A percentile compares a stretch with the other conserved stretches of the same genome.
These are phyloP conservation scores for Drosophila ambigua DNA, from an alignment of 1,140 invertebrate genomes.

Conservation along the genomic window DNA sequence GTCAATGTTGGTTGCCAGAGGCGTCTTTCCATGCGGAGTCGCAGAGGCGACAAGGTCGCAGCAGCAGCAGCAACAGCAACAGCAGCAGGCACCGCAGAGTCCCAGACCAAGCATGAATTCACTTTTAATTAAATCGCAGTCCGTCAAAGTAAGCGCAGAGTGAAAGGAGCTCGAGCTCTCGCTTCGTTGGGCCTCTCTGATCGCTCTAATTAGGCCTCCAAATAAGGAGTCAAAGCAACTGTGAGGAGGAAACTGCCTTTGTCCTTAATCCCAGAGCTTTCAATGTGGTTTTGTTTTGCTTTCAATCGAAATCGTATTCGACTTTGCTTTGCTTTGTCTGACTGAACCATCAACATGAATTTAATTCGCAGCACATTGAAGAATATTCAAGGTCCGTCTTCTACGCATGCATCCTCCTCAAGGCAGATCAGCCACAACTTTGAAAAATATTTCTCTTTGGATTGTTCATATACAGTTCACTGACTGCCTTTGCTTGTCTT, in stretches of 20 bases:
- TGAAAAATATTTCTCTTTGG: no score
- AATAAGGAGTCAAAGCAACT: no score
- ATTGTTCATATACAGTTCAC: no score
- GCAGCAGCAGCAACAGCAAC: conserved; percentile 10
- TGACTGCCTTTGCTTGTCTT: no score
- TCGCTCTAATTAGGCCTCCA: conserved; percentile 20
- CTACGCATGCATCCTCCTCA: no score
- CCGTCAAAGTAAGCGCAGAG: conserved; percentile 21
- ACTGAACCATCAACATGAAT: no score
- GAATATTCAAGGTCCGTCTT: no score
- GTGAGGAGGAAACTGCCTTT: not conserved
- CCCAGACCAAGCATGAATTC: conserved; percentile 22
- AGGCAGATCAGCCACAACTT: no score
- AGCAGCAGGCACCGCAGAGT: not conserved
- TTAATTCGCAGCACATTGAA: no score
- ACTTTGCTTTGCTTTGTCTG: no score
- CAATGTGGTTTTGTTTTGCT: no score
- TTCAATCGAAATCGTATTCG: no score
- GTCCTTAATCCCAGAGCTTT: not conserved
- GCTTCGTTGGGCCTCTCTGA: conserved; percentile 27
- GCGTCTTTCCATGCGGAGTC: conserved; percentile 18
- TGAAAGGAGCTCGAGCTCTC: conserved; percentile 16
- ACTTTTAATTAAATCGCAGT: conserved; percentile 48
- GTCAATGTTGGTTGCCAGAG: conserved; percentile 30
- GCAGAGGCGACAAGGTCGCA: conserved; percentile 32